Base-by-base conservation (phyloP, 2,797 vertebrate species). In the Gadopsis marmoratus region DNA sequence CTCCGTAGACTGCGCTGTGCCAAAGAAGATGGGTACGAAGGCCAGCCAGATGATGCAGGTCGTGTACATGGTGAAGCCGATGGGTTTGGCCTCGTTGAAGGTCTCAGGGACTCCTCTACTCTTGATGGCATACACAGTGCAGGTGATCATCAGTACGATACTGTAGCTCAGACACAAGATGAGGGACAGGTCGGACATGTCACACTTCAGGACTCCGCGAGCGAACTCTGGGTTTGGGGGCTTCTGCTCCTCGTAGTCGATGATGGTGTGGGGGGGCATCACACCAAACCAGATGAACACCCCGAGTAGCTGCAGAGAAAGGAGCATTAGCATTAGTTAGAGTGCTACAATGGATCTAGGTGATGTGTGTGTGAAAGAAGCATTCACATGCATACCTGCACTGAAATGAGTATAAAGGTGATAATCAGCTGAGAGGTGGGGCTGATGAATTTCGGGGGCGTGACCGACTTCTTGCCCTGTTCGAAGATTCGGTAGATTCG, bases 401-500 rank as follows among this genome's bases (percentile, higher is more conserved):
- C 91, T 0, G 94, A 95, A 76, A 96, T 96, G 76, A 98, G 94
- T 58, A 96, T 93, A 69, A 97, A 97, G 58, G 97, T 97, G 88
- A 98, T 97, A 55, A 92, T 94, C 4, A 98, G 93, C 88, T 97
- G 97, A 0, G 97, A 98, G 0, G 94, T 92, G 33, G 97, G 97
- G 89, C 97, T 98, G 93, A 98, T 98, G 82, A 98, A 97, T 1
- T 95, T 96, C 0, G 97, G 97, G 0, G 97, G 97, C 0, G 96
- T 97, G 73, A 99, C 98, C 0, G 97, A 97, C 84, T 96, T 97
- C 92, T 99, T 99, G 89, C 98, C 98, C 95, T 99, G 97, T 91
- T 99, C 98, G 1, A 99, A 99, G 94, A 99, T 99, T 71, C 98
- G 97, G 92, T 99, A 99, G 90, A 99, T 99, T 59, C 98, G 96